A percentile compares a stretch with the other conserved stretches of the same genome.
Evolutionary conservation across 2,113 vertebrate species (phyloP).

Genomic region (Marcusenius ussheri): DNA sequence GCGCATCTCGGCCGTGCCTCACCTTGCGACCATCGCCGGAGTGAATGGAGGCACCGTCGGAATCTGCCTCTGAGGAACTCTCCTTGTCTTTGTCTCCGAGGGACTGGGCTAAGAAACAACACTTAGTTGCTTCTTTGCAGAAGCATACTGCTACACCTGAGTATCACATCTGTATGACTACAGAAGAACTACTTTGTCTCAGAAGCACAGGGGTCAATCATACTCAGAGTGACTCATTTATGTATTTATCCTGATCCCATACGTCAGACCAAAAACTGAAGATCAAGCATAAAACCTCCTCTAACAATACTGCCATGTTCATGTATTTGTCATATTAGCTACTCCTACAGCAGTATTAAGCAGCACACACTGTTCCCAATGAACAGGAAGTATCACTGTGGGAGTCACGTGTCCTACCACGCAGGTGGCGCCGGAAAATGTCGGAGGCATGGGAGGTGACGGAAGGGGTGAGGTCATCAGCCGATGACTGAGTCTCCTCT

Average conservation of each 20-base stretch:
- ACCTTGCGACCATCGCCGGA: slow-evolving; percentile 89
- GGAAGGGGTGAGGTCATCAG: slow-evolving; percentile 75
- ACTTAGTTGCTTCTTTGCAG: neutral
- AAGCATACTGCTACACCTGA: neutral
- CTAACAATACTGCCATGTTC: neutral
- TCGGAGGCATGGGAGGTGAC: slow-evolving; percentile 77
- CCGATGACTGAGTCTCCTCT: slow-evolving; percentile 70
- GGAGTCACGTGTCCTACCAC: slow-evolving; percentile 37
- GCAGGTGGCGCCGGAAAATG: slow-evolving; percentile 64
- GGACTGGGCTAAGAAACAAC: slow-evolving; percentile 42
- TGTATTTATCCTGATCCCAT: neutral
- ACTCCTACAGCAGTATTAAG: neutral
- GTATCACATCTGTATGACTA: neutral
- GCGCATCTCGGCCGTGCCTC: neutral
- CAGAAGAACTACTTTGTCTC: neutral
- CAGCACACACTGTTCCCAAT: neutral
- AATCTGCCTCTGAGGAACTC: slow-evolving; percentile 73
- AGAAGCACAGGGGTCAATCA: neutral
- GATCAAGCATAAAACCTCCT: neutral
- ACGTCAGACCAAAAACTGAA: neutral
- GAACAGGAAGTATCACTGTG: neutral
- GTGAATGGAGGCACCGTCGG: slow-evolving; percentile 69
- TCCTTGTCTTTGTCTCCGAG: slow-evolving; percentile 65
- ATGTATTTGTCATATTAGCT: neutral
- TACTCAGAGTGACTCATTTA: neutral